A percentile compares a stretch with the other conserved stretches of the same genome.
phyloP scores from a whole-genome alignment of 2,888 invertebrate genomes.

The Loripinus fragilis region DNA sequence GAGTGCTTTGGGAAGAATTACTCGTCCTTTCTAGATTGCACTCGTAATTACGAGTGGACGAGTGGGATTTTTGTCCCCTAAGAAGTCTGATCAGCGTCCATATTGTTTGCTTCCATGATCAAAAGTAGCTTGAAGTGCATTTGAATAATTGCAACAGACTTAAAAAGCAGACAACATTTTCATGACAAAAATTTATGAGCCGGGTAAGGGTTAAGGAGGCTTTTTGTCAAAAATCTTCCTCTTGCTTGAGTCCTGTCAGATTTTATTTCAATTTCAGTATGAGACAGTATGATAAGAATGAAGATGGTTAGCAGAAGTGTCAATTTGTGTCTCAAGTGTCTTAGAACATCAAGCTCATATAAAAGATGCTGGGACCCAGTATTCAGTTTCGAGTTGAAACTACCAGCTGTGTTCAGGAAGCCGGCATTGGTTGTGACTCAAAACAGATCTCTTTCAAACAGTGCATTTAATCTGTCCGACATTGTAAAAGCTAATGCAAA shows the following conservation, averaged over 20 bases:
- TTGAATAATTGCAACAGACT: too few species aligned
- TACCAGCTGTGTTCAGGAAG: neutral
- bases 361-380: neutral
- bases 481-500: conserved; percentile 10
- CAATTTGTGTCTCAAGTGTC: neutral
- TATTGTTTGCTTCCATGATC: too few species aligned
- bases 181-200: too few species aligned
- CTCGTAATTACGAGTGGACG: too few species aligned
- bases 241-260: neutral
- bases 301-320: neutral
- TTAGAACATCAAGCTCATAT: neutral
- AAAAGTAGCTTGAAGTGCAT: too few species aligned
- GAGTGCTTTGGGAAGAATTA: too few species aligned
- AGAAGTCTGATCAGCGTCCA: too few species aligned
- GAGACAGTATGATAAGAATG: neutral
- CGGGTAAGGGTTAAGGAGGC: neutral
- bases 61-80: too few species aligned
- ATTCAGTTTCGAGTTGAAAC: neutral
- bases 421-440: neutral
- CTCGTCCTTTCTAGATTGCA: too few species aligned
- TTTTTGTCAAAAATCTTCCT: neutral
- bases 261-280: too few species aligned
- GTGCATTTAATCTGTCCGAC: neutral
- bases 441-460: neutral
- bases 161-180: too few species aligned